phyloP scores from a whole-genome alignment of 2,888 invertebrate species.

The Drosophila fungiperda region DNA sequence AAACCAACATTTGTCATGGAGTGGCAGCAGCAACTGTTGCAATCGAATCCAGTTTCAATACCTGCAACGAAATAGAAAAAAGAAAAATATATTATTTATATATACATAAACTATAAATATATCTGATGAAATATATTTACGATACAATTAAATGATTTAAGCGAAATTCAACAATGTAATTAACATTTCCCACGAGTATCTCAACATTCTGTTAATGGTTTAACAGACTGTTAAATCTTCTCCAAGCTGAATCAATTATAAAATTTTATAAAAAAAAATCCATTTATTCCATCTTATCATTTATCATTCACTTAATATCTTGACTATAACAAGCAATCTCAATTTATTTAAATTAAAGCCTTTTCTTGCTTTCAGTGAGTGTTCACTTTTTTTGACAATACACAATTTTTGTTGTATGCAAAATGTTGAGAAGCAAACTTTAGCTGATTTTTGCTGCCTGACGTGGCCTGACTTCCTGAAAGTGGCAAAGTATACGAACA shows the following conservation, averaged over 20 bases:
- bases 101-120: background rate
- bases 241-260: background rate
- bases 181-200: background rate
- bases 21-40: background rate
- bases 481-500: background rate
- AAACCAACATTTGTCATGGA: background rate
- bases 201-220: background rate
- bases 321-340: background rate
- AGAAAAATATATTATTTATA: background rate
- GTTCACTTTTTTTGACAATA: background rate
- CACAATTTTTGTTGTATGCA: background rate
- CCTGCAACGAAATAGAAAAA: conserved; percentile 40
- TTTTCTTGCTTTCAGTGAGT: background rate
- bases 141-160: background rate
- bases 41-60: conserved; percentile 14
- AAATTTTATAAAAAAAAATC: background rate
- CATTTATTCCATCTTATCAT: too few species aligned
- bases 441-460: background rate
- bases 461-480: too few species aligned
- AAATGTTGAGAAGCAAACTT: background rate
- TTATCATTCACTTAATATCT: background rate
- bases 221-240: background rate
- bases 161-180: background rate
- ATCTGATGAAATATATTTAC: background rate
- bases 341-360: background rate